Percentiles rank a stretch among this genome's conserved stretches.
Evolutionary conservation across 2,797 vertebrate genomes (phyloP).

Genomic region (Leptodactylus fallax): DNA sequence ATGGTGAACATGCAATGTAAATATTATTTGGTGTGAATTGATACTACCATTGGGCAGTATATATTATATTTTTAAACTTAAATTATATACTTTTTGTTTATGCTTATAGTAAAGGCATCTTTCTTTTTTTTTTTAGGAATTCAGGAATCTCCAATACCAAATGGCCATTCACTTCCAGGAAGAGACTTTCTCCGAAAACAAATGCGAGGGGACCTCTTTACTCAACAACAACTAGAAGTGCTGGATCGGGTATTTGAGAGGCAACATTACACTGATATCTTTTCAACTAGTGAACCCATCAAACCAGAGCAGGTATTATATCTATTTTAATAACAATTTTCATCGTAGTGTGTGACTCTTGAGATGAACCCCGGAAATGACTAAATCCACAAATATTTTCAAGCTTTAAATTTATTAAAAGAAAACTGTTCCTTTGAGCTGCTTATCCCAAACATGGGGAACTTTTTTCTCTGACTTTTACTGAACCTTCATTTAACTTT

Average conservation of each 20-base stretch:
- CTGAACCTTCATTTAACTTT: too few species aligned
- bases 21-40: too few species aligned
- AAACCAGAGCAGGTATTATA: conserved; percentile 87
- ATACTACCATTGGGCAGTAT: not conserved
- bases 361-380: not conserved
- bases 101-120: too few species aligned
- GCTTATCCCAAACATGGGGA: too few species aligned
- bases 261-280: conserved; percentile 92
- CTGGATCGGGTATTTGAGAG: conserved; percentile 95
- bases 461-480: too few species aligned
- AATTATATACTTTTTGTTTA: too few species aligned
- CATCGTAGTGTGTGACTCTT: not conserved
- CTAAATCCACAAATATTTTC: not conserved
- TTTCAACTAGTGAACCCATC: conserved; percentile 88
- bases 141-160: conserved; percentile 94
- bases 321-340: not conserved
- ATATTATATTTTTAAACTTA: not conserved
- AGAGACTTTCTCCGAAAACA: conserved; percentile 99
- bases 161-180: conserved; percentile 91
- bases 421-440: too few species aligned
- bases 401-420: not conserved
- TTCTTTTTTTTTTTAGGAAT: conserved; percentile 79
- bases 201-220: conserved; percentile 98
- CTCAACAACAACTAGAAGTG: conserved; percentile 97
- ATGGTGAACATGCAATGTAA: too few species aligned